Evolutionary conservation across 2,888 invertebrate species (phyloP), one percentile per base, ranked within the genome.

Genomic region (Nymphalis urticae): DNA sequence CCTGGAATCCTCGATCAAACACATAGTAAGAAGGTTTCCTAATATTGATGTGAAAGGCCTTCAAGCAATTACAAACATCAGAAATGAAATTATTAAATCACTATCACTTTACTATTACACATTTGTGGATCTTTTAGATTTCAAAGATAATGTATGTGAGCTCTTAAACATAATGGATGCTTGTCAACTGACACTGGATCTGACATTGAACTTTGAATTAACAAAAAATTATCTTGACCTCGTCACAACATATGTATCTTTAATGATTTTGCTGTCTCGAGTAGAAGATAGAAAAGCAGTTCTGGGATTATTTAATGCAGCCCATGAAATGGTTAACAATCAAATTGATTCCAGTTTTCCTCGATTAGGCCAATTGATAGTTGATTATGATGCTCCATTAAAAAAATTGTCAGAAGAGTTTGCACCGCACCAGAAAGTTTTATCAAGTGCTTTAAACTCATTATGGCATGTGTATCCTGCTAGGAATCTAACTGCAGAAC

Each of bases 241-340:
- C 68, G 97, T 99, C 7, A 95, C 96, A 2, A 98, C 97, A 0
- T 99, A 99, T 85, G 96, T 98, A 0, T 96, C 98, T 7, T 92
- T 99, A 48, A 99, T 99, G 99, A 97, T 99, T 72, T 93, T 99
- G 17, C 91, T 99, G n/a, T 99, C 99, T 0, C 94, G 98, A 78
- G 99, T 99, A 0, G 99, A 99, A 87, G 99, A 99, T 85, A 94
- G 99, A 16, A 99, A 99, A 92, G 97, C 98, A 0, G 99, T 99
- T 0, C 89, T 99, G 58, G 99, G 99, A 0, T 93, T 99, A 21
- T 99, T 98, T 85, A 99, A 99, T 93, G 98, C 98, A 56, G 99
- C 99, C 5, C 97, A 98, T 92, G 99, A 99, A 92, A 95, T 99
- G 94, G 96, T 97, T 36, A 96, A 99, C 83, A 97, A 95, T 77